Base-by-base conservation (phyloP, 2,113 vertebrate species). In the Silurus meridionalis region DNA sequence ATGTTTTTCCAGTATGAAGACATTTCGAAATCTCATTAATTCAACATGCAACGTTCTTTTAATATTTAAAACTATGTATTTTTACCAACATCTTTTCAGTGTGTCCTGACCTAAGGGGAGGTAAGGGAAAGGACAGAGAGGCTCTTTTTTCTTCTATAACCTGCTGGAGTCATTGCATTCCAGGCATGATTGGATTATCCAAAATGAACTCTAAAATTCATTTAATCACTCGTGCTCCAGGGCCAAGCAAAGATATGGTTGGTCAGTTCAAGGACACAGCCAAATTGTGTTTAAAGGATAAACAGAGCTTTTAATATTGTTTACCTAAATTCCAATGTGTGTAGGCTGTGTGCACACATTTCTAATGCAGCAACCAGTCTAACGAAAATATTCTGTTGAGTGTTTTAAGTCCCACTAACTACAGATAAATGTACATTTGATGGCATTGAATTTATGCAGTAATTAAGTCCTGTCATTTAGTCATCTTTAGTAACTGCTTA, bases 121-220 rank as follows among this genome's bases (percentile, higher is more conserved):
- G n/a, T 48, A 53, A 78, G 14, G 69, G 14, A 69, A 78, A 69
- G 61, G 13, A 14, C 61, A 69, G 57, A 80, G 14, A 6, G 50
- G n/a, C 21, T 66, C 80, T 83, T 53, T 72, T 78, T 28, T 78
- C 50, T 57, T n/a, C 64, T 50, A 61, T 84, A 77, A 63, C 37
- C 23, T 84, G 74, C 46, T 25, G 48, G 57, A 46, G 13, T 79
- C 48, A 77, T 74, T 52, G 28, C 69, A 61, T 69, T 61, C 78
- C n/a, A 21, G 75, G 55, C 28, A 69, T 75, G 67, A 88, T 75
- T 74, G 2, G 25, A 81, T 88, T 75, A 63, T 67, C 15, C 13
- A 50, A 79, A 87, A 37, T 66, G 50, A 75, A 79, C 66, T 63
- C 53, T 19, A 72, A 80, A 78, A 60, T 57, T 13, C 17, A 74